phyloP scores from a whole-genome alignment of 2,797 vertebrate genomes.

The Arnoldichthys spilopterus region DNA sequence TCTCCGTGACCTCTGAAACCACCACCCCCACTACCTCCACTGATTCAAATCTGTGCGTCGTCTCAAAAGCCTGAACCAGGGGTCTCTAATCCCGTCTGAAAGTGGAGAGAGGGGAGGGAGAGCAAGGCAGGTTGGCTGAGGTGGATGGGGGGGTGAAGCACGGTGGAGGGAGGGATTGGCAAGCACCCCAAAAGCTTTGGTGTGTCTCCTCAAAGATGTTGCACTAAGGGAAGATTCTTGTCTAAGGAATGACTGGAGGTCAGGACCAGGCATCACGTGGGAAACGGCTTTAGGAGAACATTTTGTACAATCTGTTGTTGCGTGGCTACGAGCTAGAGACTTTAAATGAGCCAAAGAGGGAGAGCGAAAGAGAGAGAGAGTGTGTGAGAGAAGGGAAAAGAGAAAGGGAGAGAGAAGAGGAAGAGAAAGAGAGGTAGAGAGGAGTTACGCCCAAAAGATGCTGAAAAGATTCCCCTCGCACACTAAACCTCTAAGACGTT shows the following conservation, averaged over 20 bases:
- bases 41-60: slow-evolving; percentile 74
- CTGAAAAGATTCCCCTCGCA: too few relatives aligned
- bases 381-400: slow-evolving; percentile 3
- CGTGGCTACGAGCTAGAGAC: slow-evolving; percentile 2
- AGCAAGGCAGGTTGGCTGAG: slow-evolving; percentile 17
- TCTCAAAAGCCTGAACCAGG: slow-evolving; percentile 78
- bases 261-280: slow-evolving; percentile 25
- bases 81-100: slow-evolving; percentile 79
- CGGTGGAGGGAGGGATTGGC: slow-evolving; percentile 31
- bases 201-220: slow-evolving; percentile 70
- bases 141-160: neutral
- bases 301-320: slow-evolving; percentile 55
- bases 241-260: slow-evolving; percentile 61
- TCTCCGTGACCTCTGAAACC: slow-evolving; percentile 62
- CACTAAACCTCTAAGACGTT: too few relatives aligned
- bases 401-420: slow-evolving; percentile 16
- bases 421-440: slow-evolving; percentile 16
- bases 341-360: slow-evolving; percentile 19
- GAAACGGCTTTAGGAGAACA: slow-evolving; percentile 39
- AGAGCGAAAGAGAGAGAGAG: neutral
- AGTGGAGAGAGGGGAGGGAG: slow-evolving; percentile 56
- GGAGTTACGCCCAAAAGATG: too few relatives aligned
- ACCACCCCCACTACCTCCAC: slow-evolving; percentile 53
- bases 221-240: slow-evolving; percentile 61
- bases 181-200: slow-evolving; percentile 48